Conservation (phyloP, 2,888 invertebrate genomes). For the Synergus japonicus region DNA sequence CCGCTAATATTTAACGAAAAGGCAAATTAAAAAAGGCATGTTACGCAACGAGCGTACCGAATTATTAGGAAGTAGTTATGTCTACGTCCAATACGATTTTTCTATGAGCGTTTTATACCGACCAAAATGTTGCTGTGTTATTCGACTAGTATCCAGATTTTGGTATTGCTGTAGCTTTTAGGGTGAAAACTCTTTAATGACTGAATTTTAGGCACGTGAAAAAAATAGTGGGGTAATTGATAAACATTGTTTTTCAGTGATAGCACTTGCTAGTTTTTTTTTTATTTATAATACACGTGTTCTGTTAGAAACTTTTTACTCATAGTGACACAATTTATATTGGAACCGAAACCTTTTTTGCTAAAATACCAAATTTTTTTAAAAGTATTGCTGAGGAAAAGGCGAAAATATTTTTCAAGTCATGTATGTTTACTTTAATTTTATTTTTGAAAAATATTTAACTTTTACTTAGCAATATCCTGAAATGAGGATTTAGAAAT, state of each 20-base stretch:
- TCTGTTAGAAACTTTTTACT: not conserved
- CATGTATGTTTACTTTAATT: not conserved
- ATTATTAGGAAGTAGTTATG: conserved; percentile 45
- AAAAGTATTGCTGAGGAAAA: not conserved
- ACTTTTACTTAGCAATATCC: not conserved
- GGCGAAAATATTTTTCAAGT: not conserved
- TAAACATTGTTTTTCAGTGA: conserved; percentile 34
- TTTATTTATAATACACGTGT: not conserved
- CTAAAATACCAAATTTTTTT: not conserved
- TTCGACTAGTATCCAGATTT: conserved; percentile 36
- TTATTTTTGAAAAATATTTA: not conserved
- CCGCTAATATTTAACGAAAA: conserved; percentile 44
- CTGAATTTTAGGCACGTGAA: conserved; percentile 21
- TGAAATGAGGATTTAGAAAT: not conserved
- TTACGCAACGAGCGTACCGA: conserved; percentile 46
- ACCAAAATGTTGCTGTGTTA: conserved; percentile 66
- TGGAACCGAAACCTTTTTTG: not conserved
- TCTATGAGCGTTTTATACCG: conserved; percentile 74
- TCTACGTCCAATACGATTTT: conserved; percentile 67
- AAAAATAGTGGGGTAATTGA: conserved; percentile 43
- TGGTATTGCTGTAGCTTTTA: conserved; percentile 38
- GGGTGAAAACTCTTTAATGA: conserved; percentile 28
- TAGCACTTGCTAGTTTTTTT: not conserved
- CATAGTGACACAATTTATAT: not conserved
- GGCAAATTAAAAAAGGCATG: conserved; percentile 30